Base-by-base conservation (phyloP, 2,113 vertebrate genomes). In the Prunella fulvescens region DNA sequence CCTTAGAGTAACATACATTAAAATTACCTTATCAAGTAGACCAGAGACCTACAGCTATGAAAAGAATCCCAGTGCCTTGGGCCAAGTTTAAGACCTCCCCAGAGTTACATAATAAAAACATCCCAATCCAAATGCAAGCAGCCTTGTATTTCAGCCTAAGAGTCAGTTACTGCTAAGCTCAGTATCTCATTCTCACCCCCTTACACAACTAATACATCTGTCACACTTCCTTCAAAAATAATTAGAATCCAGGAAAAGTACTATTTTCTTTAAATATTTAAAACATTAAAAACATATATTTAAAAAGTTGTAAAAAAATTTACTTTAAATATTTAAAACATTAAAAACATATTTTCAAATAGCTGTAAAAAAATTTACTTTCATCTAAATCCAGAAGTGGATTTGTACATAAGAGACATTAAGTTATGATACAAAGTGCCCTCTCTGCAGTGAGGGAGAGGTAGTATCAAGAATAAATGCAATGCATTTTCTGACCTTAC, bases 381-480 rank as follows among this genome's bases (percentile, higher is more conserved):
- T 31, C n/a, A 47, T 31, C 47, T 54, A 69, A 61, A 90, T 23
- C 70, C 62, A 23, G 29, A 47, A 31, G 58, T n/a, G 81, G 35
- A 77, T 51, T 74, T 83, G 67, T 39, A 83, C 3, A 4, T 18
- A 60, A 70, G 22, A 79, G 40, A 66, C 54, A 62, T 12, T 67
- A 95, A 94, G 39, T 95, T 85, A 92, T 39, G 82, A n/a, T 42
- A 85, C 70, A 94, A 96, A 95, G 88, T 92, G 73, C 77, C 69
- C 91, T 87, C 73, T 61, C 37, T 88, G 64, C 91, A 84, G 14
- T 4, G 20, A 91, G 29, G 79, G 83, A 96, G 95, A 96, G 96
- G 94, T 96, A 96, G 97, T 90, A 79, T 72, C 61, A 73, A 31
- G 19, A 7, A 81, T 6, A 81, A 94, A 86, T 53, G 72, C 65